Evolutionary conservation across 2,113 vertebrate genomes (phyloP).

Genomic region (Hippocampus mohnikei): DNA sequence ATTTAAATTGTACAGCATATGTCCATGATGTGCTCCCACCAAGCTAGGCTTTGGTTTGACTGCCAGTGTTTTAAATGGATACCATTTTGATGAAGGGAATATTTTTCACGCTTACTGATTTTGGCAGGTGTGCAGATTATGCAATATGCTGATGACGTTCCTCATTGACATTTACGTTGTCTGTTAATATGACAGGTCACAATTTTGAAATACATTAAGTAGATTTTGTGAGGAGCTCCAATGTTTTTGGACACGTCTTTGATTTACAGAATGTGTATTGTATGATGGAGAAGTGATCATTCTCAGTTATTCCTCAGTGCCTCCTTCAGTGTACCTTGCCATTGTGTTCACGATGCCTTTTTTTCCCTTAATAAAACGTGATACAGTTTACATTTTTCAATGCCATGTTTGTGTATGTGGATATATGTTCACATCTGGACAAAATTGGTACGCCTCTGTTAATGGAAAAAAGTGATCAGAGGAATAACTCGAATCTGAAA

Average conservation of each 20-base stretch:
- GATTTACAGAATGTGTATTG: conserved; percentile 25
- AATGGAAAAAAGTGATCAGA: too few relatives aligned
- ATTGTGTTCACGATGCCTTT: conserved; percentile 47
- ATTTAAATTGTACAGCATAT: conserved; percentile 45
- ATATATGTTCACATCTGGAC: neutral
- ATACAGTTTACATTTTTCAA: neutral
- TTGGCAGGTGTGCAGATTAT: conserved; percentile 33
- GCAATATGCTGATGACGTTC: conserved; percentile 25
- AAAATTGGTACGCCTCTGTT: too few relatives aligned
- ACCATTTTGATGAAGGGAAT: conserved; percentile 50
- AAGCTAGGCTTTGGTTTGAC: conserved; percentile 47
- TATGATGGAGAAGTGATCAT: conserved; percentile 28
- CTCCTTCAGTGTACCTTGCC: conserved; percentile 40
- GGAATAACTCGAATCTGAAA: too few relatives aligned
- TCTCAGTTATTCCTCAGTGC: conserved; percentile 20
- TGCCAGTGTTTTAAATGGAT: conserved; percentile 43
- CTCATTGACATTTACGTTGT: conserved; percentile 32
- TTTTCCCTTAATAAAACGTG: conserved; percentile 55
- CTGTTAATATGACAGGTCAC: conserved; percentile 28
- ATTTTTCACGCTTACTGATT: conserved; percentile 35
- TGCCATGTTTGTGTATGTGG: neutral
- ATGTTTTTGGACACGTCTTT: conserved; percentile 30
- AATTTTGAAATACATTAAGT: conserved; percentile 30
- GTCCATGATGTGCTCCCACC: conserved; percentile 6
- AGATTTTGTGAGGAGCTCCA: conserved; percentile 25